Base-by-base conservation (phyloP, 2,888 invertebrate species). In the Pasiphila rectangulata region DNA sequence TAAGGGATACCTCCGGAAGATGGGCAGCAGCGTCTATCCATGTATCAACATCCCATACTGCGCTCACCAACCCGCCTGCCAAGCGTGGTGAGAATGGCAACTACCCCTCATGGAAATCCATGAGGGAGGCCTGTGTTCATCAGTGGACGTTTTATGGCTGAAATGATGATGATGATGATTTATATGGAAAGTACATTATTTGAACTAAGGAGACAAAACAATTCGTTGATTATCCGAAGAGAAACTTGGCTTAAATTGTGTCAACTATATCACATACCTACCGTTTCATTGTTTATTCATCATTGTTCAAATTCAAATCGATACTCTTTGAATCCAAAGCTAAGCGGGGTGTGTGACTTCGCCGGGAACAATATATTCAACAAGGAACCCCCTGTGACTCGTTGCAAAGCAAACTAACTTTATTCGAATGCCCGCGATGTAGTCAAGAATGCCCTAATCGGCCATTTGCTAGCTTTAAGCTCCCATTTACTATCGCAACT, bases 401-500 rank as follows among this genome's bases (percentile, higher is more conserved):
- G 72, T 82, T 74, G 72, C 66, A 70, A 71, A 69, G 75, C 76
- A 76, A 80, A 82, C 71, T 72, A 83, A 84, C 79, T 83, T 81
- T 83, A 84, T 81, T 79, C 74, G 76, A 80, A 81, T 74, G 76
- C 76, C 73, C 73, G 77, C 73, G 76, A 75, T 79, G 76, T 79
- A 81, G 75, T 80, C 79, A 79, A 79, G 81, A 79, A 80, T 78
- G 73, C 80, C 77, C 81, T 79, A 79, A 82, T 81, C 80, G 81
- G 70, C 81, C 78, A 80, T 82, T 82, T 75, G 77, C 77, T 67
- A 74, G 68, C 73, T 74, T 75, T 76, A 79, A 80, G 76, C 74
- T 69, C 69, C 78, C 79, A 81, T 82, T 81, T 81, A 78, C 79
- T 83, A 83, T 84, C 71, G 79, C 77, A 83, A 81, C 81, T 83